phyloP scores from a whole-genome alignment of 2,113 vertebrate species.

The Catagonus wagneri region DNA sequence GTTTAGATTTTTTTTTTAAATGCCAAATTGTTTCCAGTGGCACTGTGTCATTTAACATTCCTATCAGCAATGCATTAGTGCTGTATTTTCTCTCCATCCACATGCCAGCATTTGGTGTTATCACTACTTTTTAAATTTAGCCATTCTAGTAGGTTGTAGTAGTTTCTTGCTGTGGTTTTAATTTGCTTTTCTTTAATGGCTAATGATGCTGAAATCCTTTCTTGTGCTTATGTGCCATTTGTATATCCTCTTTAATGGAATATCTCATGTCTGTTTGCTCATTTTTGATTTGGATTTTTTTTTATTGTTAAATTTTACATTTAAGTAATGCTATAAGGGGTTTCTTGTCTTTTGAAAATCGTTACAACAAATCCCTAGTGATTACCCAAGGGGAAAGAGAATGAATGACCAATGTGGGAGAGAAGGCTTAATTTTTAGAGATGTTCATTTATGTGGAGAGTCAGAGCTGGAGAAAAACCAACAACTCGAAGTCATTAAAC shows the following conservation, averaged over 20 bases:
- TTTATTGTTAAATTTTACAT: constrained; percentile 48
- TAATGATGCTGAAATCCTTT: constrained; percentile 19
- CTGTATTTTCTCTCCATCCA: not conserved
- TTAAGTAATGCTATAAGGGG: not conserved
- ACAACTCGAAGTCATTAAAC: constrained; percentile 62
- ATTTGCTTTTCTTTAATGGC: not conserved
- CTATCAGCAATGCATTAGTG: not conserved
- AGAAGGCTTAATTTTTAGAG: constrained; percentile 48
- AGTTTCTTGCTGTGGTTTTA: not conserved
- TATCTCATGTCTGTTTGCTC: not conserved
- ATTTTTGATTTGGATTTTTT: not conserved
- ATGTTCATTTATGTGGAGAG: not conserved
- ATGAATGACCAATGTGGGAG: not conserved
- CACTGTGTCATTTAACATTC: not conserved
- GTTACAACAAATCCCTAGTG: not conserved
- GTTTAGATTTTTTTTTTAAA: constrained; percentile 9
- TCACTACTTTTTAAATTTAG: not conserved
- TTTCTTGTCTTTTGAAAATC: constrained; percentile 57
- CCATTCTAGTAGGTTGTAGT: not conserved
- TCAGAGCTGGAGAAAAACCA: constrained; percentile 54
- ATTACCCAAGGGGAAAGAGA: constrained; percentile 11
- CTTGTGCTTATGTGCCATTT: not conserved
- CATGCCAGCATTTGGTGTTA: not conserved
- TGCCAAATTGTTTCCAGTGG: not conserved
- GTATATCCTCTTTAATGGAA: not conserved